These are phyloP conservation scores for Rhizomys pruinosus DNA, from an alignment of 2,113 vertebrate species.

Conservation along the genomic window DNA sequence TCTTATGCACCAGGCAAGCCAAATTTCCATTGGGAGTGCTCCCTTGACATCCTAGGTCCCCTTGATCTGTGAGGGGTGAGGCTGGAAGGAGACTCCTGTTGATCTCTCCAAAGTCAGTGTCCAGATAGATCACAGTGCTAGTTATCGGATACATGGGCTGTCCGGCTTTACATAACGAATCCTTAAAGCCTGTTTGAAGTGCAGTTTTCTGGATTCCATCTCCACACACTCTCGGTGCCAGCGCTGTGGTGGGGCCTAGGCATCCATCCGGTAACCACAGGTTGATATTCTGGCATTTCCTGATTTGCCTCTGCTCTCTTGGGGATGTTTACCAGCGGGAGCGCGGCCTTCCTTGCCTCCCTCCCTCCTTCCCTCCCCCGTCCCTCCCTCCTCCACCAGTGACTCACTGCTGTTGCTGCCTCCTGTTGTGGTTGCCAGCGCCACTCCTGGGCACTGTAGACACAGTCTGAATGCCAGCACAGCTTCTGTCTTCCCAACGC, in stretches of 20 bases:
- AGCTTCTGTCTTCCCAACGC: constrained; percentile 16
- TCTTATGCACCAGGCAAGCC: not conserved
- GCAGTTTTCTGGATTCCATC: not conserved
- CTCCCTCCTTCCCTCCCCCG: not conserved
- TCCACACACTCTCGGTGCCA: not conserved
- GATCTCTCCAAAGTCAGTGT: not conserved
- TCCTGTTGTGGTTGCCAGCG: constrained; percentile 29
- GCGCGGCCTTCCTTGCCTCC: not conserved
- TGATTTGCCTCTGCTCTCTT: constrained; percentile 17
- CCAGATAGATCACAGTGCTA: not conserved
- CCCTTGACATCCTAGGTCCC: not conserved
- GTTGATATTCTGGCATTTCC: constrained; percentile 45
- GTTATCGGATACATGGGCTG: not conserved
- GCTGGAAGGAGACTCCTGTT: not conserved
- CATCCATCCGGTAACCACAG: not conserved
- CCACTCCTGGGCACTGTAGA: not conserved
- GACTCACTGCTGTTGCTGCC: constrained; percentile 52
- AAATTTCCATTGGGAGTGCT: not conserved
- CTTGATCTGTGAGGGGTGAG: not conserved
- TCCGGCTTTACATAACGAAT: not conserved
- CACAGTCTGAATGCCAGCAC: not conserved
- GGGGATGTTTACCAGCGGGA: constrained; percentile 67
- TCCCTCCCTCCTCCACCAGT: not conserved
- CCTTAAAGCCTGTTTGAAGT: constrained; percentile 17
- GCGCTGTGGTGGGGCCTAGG: not conserved